Conservation (phyloP, 2,888 invertebrate genomes). For the Protula sp. region DNA sequence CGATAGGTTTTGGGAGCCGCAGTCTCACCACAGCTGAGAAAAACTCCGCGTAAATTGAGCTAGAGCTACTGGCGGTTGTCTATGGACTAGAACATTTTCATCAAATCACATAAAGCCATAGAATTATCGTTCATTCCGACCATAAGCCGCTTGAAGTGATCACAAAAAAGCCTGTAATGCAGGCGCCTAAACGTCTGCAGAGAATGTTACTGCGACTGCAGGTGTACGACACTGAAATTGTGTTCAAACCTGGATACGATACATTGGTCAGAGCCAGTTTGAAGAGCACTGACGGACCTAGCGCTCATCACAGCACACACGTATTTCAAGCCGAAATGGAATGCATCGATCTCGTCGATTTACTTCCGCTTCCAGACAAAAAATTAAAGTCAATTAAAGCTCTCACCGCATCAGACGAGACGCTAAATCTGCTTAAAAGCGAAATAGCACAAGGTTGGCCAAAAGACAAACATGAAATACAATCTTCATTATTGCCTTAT, state of each 20-base stretch:
- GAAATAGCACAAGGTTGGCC: background rate
- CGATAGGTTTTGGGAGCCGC: slow-evolving; percentile 17
- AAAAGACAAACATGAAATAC: background rate
- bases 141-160: slow-evolving; percentile 19
- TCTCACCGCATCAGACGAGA: background rate
- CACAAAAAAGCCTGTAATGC: slow-evolving; percentile 15
- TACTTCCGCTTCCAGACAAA: background rate
- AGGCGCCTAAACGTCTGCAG: slow-evolving; percentile 23
- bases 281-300: slow-evolving; percentile 3
- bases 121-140: slow-evolving; percentile 2
- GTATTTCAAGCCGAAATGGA: background rate
- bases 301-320: background rate
- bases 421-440: background rate
- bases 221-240: slow-evolving; percentile 17
- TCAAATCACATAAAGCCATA: slow-evolving; percentile 7
- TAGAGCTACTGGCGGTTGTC: slow-evolving; percentile 20
- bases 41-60: slow-evolving; percentile 24
- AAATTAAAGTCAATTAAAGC: background rate
- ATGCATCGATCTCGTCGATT: background rate
- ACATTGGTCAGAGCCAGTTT: slow-evolving; percentile 15
- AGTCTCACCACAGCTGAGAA: slow-evolving; percentile 14
- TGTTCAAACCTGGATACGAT: slow-evolving; percentile 21
- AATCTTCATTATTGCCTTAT: slow-evolving; percentile 9
- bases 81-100: too few species aligned
- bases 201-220: slow-evolving; percentile 26